phyloP scores from a whole-genome alignment of 2,113 vertebrate genomes.

The Toxotes chatareus region DNA sequence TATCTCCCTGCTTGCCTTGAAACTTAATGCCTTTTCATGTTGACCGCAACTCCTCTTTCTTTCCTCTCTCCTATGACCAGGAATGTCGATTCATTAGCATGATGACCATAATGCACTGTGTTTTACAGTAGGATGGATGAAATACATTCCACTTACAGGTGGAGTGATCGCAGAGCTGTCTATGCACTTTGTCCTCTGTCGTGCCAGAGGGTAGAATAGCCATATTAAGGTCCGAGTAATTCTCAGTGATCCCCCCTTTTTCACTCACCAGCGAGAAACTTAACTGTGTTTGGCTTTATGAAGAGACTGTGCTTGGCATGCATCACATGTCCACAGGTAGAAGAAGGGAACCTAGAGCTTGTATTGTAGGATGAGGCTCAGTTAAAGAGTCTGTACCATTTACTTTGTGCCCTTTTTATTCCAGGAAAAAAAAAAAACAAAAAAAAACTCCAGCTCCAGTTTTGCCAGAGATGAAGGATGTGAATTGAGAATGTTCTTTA shows the following conservation, averaged over 20 bases:
- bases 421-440: conserved; percentile 12
- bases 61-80: conserved; percentile 61
- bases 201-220: conserved; percentile 85
- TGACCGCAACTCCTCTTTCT: conserved; percentile 51
- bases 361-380: conserved; percentile 20
- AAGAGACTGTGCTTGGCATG: conserved; percentile 69
- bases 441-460: conserved; percentile 16
- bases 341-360: conserved; percentile 33
- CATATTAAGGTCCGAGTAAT: conserved; percentile 85
- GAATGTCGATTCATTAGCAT: conserved; percentile 75
- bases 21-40: conserved; percentile 56
- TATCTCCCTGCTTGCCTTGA: conserved; percentile 45
- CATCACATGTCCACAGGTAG: conserved; percentile 43
- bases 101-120: conserved; percentile 78
- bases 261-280: conserved; percentile 83
- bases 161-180: conserved; percentile 79
- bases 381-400: conserved; percentile 23
- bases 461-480: conserved; percentile 71
- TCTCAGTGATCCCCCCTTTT: conserved; percentile 72
- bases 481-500: conserved; percentile 56
- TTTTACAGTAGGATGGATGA: conserved; percentile 70
- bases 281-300: conserved; percentile 62
- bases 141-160: conserved; percentile 74
- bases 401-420: conserved; percentile 22
- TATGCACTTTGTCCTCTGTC: conserved; percentile 88